Evolutionary conservation across 2,888 invertebrate genomes (phyloP), one percentile per base, ranked within the genome.

Genomic region (Meteorus colon): DNA sequence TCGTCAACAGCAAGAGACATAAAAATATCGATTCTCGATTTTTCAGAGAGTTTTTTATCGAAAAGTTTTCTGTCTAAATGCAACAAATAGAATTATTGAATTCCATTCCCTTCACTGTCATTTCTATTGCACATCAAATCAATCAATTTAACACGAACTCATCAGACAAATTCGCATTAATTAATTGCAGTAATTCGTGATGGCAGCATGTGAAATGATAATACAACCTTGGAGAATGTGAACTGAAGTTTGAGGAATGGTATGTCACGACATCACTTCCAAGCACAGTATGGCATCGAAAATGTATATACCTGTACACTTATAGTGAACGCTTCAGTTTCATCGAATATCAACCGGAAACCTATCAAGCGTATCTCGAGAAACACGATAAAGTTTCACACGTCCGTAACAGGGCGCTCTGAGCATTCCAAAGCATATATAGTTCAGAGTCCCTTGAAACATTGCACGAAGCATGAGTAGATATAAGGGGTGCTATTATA

Each of bases 371-470:
- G 75, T 77, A 77, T 74, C 74, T 73, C 31, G 69, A 78, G 59
- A 75, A 77, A 67, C 73, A 74, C 70, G 80, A 79, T 80, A 79
- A 80, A 78, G 74, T 80, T 80, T 79, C 78, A 78, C 77, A 79
- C 76, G 79, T 78, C 76, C 63, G 74, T 80, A 79, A 78, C 74
- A 78, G 67, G 69, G 72, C 69, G 19, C 63, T 70, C 73, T 67
- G 62, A 55, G 59, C 67, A 67, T 65, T 68, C 75, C 70, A 31
- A 8, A 27, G 24, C 37, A 48, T 24, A 27, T 19, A 37, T 55
- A 55, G 55, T 19, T 55, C 19, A 74, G 45, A 48, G 69, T 68
- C 72, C 65, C 48, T 67, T 41, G 60, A 60, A 75, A 75, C 71
- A 77, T 78, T 68, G 63, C 71, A 68, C 73, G 51, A 48, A 66